phyloP scores from a whole-genome alignment of 2,888 invertebrate species.

The Serripes groenlandicus region DNA sequence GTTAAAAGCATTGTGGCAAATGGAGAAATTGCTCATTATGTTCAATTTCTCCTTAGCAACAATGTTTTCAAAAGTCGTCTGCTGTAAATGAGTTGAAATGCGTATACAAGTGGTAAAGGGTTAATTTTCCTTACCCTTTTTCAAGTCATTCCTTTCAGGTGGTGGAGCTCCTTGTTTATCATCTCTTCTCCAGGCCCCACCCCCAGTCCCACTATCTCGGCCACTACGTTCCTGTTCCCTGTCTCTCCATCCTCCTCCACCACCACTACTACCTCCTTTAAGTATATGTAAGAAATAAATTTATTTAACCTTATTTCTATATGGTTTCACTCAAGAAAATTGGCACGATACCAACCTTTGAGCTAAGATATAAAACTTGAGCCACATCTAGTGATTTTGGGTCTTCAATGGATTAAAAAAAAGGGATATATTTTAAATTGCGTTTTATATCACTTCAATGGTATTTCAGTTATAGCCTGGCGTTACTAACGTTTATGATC shows the following conservation, averaged over 20 bases:
- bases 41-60: not conserved
- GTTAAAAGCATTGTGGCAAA: not conserved
- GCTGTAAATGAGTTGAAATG: not conserved
- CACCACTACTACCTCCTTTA: constrained; percentile 7
- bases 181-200: constrained; percentile 42
- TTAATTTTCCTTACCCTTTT: constrained; percentile 27
- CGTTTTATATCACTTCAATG: too few relatives aligned
- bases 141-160: constrained; percentile 54
- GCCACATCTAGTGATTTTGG: too few relatives aligned
- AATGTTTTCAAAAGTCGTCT: not conserved
- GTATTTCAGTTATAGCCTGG: too few relatives aligned
- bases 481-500: too few relatives aligned
- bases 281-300: not conserved
- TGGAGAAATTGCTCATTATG: not conserved
- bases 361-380: too few relatives aligned
- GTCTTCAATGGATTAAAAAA: too few relatives aligned
- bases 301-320: too few relatives aligned
- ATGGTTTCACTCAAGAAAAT: too few relatives aligned
- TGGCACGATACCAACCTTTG: too few relatives aligned
- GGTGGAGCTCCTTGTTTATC: constrained; percentile 38
- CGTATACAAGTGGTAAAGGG: not conserved
- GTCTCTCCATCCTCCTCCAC: constrained; percentile 27
- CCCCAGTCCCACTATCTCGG: constrained; percentile 18
- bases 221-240: constrained; percentile 31
- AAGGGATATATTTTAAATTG: too few relatives aligned